Evolutionary conservation across 2,797 vertebrate species (phyloP).

Genomic region (Sebastes taczanowskii): DNA sequence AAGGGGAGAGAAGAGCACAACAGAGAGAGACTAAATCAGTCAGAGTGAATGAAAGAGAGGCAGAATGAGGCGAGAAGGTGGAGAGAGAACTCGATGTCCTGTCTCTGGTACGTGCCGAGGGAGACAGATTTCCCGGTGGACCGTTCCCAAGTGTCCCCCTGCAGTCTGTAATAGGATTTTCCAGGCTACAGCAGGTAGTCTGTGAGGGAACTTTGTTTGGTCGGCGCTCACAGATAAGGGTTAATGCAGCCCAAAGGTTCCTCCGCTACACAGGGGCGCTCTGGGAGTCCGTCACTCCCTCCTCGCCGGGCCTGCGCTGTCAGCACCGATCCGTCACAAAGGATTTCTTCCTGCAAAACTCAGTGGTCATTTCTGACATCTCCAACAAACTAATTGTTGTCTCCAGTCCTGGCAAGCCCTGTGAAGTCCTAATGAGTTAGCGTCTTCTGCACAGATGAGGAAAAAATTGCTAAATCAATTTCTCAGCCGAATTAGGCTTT

Average conservation of each 20-base stretch:
- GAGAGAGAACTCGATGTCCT: slow-evolving; percentile 67
- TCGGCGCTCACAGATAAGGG: slow-evolving; percentile 73
- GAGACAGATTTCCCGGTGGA: slow-evolving; percentile 74
- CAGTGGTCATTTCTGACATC: slow-evolving; percentile 92
- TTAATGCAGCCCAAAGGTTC: slow-evolving; percentile 76
- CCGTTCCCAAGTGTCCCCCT: slow-evolving; percentile 68
- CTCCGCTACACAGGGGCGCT: slow-evolving; percentile 57
- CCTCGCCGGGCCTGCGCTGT: slow-evolving; percentile 88
- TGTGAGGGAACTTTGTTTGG: slow-evolving; percentile 75
- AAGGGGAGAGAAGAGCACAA: slow-evolving; percentile 54
- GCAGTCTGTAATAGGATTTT: slow-evolving; percentile 81
- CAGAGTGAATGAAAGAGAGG: slow-evolving; percentile 66
- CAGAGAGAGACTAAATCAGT: slow-evolving; percentile 64
- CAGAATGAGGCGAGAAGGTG: slow-evolving; percentile 52
- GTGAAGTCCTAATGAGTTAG: slow-evolving; percentile 96
- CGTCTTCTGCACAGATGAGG: slow-evolving; percentile 89
- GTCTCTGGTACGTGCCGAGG: slow-evolving; percentile 64
- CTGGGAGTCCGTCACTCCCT: slow-evolving; percentile 79
- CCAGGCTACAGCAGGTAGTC: slow-evolving; percentile 79
- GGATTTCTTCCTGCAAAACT: slow-evolving; percentile 91
- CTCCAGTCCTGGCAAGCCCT: slow-evolving; percentile 86
- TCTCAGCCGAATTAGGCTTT: slow-evolving; percentile 88
- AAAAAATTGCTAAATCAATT: slow-evolving; percentile 87
- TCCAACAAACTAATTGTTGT: slow-evolving; percentile 98
- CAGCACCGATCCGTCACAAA: slow-evolving; percentile 92